Evolutionary conservation across 2,888 invertebrate genomes (phyloP), one percentile per base, ranked within the genome.

Genomic region (Cantharis rustica): DNA sequence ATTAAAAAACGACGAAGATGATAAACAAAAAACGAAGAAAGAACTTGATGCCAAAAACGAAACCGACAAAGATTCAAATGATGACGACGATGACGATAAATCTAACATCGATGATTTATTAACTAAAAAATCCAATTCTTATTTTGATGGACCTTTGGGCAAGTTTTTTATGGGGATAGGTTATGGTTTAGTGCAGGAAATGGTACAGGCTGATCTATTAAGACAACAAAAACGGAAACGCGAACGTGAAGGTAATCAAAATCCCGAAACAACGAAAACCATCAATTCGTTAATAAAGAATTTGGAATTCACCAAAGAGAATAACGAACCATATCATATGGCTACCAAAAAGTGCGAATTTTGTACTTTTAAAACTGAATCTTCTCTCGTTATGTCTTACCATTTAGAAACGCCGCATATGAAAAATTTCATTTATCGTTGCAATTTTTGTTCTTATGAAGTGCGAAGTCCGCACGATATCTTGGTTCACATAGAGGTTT

Each of bases 81-180:
- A 66, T 79, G 76, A 82, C 71, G 79, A 75, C 61, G 73, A 81
- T 17, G 79, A 78, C 13, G 91, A 91, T 1, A 91, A 91, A 90
- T 62, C 75, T 88, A 91, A 69, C 90, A 72, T 74, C 10, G 75
- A 62, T 15, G 69, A 73, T 23, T 72, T 75, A 85, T 47, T 47
- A 47, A 47, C 47, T 7, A 84, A 73, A 86, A 87, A 80, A 81
- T 84, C 72, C 4, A 26, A 26, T 7, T 93, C 93, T 79, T 97
- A 95, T 86, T 97, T 97, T 86, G 95, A 95, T 81, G 93, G 95
- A 87, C 94, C 96, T 0, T 89, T 97, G 72, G 97, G 98, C 9
- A 95, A 95, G 87, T 96, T 98, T 87, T 95, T 98, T 85, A 94
- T 95, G 88, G 95, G 96, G 85, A 95, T 98, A 82, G 98, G 98